Conservation (phyloP, 2,797 vertebrate species). For the Lates japonicus region DNA sequence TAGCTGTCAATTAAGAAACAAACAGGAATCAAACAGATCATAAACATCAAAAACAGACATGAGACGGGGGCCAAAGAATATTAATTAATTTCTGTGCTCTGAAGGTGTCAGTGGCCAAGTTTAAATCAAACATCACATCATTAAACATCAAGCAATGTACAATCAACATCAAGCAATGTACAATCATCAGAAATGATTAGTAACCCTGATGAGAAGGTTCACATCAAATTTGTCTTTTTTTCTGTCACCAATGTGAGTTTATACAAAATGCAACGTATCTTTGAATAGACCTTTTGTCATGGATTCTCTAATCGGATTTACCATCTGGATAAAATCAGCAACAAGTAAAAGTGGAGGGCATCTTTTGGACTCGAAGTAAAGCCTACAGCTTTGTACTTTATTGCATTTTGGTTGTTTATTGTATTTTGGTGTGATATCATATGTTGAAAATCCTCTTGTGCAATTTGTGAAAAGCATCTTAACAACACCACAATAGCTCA, state of each 20-base stretch:
- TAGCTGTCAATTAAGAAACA: conserved; percentile 28
- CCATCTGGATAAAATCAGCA: not conserved
- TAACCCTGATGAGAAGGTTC: not conserved
- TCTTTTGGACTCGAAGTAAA: not conserved
- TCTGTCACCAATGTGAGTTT: not conserved
- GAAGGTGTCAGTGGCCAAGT: conserved; percentile 12
- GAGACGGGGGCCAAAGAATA: conserved; percentile 3
- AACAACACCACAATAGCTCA: not conserved
- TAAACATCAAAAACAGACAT: conserved; percentile 29
- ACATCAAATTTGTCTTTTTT: not conserved
- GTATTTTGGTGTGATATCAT: not conserved
- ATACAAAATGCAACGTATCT: not conserved
- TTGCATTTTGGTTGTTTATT: not conserved
- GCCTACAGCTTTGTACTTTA: not conserved
- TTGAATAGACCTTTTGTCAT: not conserved
- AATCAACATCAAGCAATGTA: conserved; percentile 7
- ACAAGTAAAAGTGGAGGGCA: not conserved
- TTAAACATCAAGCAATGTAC: conserved; percentile 22
- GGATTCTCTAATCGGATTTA: not conserved
- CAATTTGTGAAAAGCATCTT: not conserved
- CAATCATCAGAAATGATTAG: not conserved
- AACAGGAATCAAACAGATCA: conserved; percentile 28
- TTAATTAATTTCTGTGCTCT: conserved; percentile 13
- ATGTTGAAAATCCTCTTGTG: not conserved
- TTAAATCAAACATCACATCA: conserved; percentile 17